Percentiles rank a stretch among this genome's conserved stretches.
Conservation (phyloP, 2,888 invertebrate species). For the Taenaris catops region DNA sequence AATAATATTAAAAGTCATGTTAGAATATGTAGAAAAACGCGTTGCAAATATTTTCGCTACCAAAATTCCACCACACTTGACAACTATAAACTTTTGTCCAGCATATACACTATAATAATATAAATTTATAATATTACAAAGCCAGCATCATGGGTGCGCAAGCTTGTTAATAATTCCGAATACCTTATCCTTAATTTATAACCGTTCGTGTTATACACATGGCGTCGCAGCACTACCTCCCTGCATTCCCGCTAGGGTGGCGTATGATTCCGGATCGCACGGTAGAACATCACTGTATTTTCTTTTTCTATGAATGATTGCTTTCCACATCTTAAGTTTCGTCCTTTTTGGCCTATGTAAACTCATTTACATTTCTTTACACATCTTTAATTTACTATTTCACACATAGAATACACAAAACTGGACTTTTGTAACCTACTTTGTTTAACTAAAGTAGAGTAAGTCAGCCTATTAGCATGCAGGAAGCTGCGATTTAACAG, state of each 20-base stretch:
- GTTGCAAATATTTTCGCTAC: too few species aligned
- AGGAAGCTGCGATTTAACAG: too few species aligned
- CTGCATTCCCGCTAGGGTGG: slow-evolving; percentile 67
- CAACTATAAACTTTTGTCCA: slow-evolving; percentile 6
- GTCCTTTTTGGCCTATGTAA: slow-evolving; percentile 57
- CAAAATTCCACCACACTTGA: too few species aligned
- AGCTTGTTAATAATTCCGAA: slow-evolving; percentile 17
- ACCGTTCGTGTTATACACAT: slow-evolving; percentile 4
- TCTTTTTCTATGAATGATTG: slow-evolving; percentile 64
- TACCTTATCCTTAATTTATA: slow-evolving; percentile 9
- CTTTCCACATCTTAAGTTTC: slow-evolving; percentile 72
- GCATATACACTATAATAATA: slow-evolving; percentile 6
- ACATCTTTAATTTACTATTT: slow-evolving; percentile 22
- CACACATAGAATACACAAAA: not conserved
- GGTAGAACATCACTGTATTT: slow-evolving; percentile 64
- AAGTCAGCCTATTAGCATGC: too few species aligned
- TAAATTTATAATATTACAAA: slow-evolving; percentile 6
- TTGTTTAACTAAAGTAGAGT: too few species aligned
- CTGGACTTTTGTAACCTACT: too few species aligned
- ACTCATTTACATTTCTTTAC: slow-evolving; percentile 53
- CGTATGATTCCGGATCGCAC: slow-evolving; percentile 64
- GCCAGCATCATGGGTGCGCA: slow-evolving; percentile 6
- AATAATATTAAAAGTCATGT: too few species aligned
- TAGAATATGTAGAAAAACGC: too few species aligned
- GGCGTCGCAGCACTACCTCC: slow-evolving; percentile 68